Conservation (phyloP, 2,113 vertebrate species). For the Pedionomus torquatus region DNA sequence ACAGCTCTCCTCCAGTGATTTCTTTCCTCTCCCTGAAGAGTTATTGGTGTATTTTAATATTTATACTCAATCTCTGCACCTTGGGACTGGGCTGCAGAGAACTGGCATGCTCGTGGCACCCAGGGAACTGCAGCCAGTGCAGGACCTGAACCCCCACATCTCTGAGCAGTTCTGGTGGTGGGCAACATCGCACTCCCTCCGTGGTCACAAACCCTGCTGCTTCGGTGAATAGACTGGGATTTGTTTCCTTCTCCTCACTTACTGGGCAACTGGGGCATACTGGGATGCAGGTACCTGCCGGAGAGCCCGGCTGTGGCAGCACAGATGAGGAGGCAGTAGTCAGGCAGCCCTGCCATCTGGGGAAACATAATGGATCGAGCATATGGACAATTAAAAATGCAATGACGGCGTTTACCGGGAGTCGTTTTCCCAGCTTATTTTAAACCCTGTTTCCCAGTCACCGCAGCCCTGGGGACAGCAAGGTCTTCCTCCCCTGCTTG, state of each 20-base stretch:
- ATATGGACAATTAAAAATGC: slow-evolving; percentile 42
- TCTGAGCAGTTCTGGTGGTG: not conserved
- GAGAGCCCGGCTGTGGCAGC: not conserved
- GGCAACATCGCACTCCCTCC: not conserved
- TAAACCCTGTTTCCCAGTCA: not conserved
- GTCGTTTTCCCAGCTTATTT: not conserved
- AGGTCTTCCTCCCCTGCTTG: not conserved
- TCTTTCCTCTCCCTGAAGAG: not conserved
- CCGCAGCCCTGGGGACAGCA: rapidly evolving
- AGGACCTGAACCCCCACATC: not conserved
- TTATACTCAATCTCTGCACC: not conserved
- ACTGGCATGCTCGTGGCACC: not conserved
- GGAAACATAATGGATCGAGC: not conserved
- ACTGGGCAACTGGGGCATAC: not conserved
- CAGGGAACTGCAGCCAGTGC: not conserved
- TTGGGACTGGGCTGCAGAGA: not conserved
- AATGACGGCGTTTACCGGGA: not conserved
- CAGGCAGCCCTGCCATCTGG: slow-evolving; percentile 10
- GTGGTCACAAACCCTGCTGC: not conserved
- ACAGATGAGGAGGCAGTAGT: not conserved
- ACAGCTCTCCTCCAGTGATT: not conserved
- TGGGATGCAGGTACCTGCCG: not conserved
- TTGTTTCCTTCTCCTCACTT: not conserved
- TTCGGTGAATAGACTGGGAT: rapidly evolving
- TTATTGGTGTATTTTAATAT: not conserved